Base-by-base conservation (phyloP, 2,113 vertebrate species). In the Orthonyx spaldingii region DNA sequence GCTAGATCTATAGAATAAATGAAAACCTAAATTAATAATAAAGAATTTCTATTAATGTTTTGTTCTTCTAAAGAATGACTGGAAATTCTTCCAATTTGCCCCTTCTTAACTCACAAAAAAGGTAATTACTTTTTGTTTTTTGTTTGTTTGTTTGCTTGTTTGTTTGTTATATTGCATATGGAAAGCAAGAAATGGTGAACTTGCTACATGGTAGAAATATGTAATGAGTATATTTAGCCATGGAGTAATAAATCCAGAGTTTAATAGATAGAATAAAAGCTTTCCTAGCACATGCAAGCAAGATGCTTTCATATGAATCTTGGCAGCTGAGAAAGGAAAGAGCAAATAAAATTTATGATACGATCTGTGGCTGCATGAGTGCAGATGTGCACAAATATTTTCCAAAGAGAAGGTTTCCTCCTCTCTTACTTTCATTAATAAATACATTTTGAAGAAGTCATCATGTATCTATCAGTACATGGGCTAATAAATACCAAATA, bases 281-380 rank as follows among this genome's bases (percentile, higher is more conserved):
- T 83, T 96, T 76, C 74, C 71, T 74, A 90, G 22, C 47, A 94
- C 4, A 65, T 91, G 70, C 8, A 92, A 59, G 39, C 72, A 90
- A 89, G 71, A 83, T 90, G 56, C 42, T 94, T 95, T 95, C 82
- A 80, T 16, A 74, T 8, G 7, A 78, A 13, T 42, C 30, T 70
- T 97, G 22, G 33, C 78, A 93, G 64, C 18, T 41, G 85, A 94
- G 57, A 90, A 83, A 65, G 44, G 46, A 93, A 97, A 94, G 20
- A 87, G 3, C 15, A 88, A 80, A 89, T 91, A 91, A 93, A 96
- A 89, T 92, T 92, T 92, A 74, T 22, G 2, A 3, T 82, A 41
- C 56, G 53, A 35, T 92, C 42, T 87, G 32, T 55, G 39, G 13
- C 12, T 74, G 4, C 61, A 18, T 60, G 30, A 86, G 33, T 94